Percentiles rank a stretch among this genome's conserved stretches.
These are phyloP conservation scores for Drosophila dunni DNA, from an alignment of 1,140 invertebrate genomes.

Conservation along the genomic window DNA sequence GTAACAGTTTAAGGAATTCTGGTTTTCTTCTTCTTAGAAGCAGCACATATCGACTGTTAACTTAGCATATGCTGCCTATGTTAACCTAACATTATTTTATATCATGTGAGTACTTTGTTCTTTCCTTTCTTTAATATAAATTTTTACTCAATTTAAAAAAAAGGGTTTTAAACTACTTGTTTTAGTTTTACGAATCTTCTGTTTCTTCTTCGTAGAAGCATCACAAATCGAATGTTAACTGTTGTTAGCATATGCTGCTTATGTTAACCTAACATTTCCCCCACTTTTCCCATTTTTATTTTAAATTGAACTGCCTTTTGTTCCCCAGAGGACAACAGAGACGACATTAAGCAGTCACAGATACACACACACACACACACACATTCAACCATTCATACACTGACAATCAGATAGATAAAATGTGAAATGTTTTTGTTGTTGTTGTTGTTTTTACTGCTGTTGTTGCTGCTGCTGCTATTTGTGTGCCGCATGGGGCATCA, in stretches of 20 bases:
- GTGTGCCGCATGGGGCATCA: conserved; percentile 42
- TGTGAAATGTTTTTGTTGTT: conserved; percentile 33
- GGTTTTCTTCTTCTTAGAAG: too few species aligned
- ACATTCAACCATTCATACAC: background rate
- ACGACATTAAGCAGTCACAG: conserved; percentile 33
- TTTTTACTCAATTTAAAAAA: too few species aligned
- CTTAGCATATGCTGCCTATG: background rate
- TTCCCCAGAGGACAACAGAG: conserved; percentile 15
- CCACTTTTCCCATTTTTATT: background rate
- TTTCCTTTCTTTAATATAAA: too few species aligned
- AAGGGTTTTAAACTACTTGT: too few species aligned
- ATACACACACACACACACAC: conserved; percentile 1
- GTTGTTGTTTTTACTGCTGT: background rate
- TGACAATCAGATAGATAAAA: conserved; percentile 40
- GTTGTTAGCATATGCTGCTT: background rate
- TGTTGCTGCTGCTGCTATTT: conserved; percentile 22
- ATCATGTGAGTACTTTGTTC: too few species aligned
- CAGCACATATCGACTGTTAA: background rate
- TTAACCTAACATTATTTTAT: too few species aligned
- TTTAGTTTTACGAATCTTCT: too few species aligned
- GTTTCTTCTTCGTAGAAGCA: too few species aligned
- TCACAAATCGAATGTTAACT: background rate
- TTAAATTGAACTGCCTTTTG: conserved; percentile 24
- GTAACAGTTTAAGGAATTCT: too few species aligned
- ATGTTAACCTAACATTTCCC: background rate